Evolutionary conservation across 2,113 vertebrate species (phyloP).

Genomic region (Butorides virescens): DNA sequence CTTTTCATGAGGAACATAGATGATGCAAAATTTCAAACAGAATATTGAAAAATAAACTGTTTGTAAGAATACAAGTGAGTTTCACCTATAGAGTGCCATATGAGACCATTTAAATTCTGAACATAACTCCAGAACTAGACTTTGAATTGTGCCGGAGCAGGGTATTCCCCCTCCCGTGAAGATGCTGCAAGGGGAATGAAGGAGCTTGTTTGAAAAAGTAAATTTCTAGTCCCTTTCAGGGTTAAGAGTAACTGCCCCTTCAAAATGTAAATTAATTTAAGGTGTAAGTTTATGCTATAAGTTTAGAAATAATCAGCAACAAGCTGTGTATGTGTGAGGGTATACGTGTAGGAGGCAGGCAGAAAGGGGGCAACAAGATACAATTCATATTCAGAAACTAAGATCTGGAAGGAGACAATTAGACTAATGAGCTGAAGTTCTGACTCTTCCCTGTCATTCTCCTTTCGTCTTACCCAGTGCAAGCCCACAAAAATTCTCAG

Average conservation of each 20-base stretch:
- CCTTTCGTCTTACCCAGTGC: background rate
- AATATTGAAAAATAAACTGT: constrained; percentile 31
- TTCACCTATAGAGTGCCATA: background rate
- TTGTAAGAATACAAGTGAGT: background rate
- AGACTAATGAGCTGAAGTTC: background rate
- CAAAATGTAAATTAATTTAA: background rate
- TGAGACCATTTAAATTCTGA: background rate
- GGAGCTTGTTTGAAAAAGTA: background rate
- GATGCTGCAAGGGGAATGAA: background rate
- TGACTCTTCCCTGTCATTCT: background rate
- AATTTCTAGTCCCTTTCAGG: background rate
- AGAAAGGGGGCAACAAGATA: background rate
- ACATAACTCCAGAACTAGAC: background rate
- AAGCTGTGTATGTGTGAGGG: background rate
- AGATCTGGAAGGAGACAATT: background rate
- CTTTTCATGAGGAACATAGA: background rate
- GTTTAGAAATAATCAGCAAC: background rate
- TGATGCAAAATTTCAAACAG: background rate
- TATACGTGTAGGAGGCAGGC: background rate
- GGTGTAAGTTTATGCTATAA: background rate
- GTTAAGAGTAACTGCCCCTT: background rate
- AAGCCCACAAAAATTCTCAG: background rate
- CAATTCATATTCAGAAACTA: background rate
- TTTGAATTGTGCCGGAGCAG: background rate
- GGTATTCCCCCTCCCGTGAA: background rate